phyloP scores from a whole-genome alignment of 2,888 invertebrate genomes.

The Agrotis segetum region DNA sequence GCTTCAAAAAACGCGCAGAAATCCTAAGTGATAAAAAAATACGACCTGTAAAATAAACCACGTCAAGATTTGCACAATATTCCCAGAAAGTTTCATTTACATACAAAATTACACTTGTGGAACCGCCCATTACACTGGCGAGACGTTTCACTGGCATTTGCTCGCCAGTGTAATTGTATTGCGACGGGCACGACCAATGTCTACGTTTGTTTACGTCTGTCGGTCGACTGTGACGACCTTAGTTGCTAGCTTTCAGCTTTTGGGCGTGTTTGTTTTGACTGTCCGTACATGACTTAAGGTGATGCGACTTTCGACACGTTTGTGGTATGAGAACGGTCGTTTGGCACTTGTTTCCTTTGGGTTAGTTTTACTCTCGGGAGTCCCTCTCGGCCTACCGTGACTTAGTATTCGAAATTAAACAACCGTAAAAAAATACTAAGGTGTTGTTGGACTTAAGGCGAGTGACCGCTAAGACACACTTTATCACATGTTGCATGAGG shows the following conservation, averaged over 20 bases:
- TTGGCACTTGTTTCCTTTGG: background rate
- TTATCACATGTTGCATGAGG: too few relatives aligned
- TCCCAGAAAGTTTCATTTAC: slow-evolving; percentile 36
- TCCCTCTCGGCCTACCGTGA: too few relatives aligned
- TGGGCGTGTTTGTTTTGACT: slow-evolving; percentile 39
- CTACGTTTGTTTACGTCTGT: slow-evolving; percentile 32
- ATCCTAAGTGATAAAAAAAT: background rate
- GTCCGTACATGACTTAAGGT: background rate
- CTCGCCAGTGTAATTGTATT: slow-evolving; percentile 44
- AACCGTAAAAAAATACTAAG: too few relatives aligned
- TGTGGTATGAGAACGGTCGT: background rate
- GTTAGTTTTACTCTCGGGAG: background rate
- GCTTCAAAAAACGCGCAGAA: background rate
- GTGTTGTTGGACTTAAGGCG: too few relatives aligned
- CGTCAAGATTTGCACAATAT: slow-evolving; percentile 33
- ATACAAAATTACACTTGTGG: slow-evolving; percentile 38
- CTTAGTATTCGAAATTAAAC: too few relatives aligned
- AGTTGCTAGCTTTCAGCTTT: slow-evolving; percentile 38
- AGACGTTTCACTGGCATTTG: slow-evolving; percentile 38
- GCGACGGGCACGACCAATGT: slow-evolving; percentile 32
- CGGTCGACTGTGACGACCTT: slow-evolving; percentile 43
- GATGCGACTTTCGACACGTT: background rate
- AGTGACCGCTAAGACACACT: too few relatives aligned
- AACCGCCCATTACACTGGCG: slow-evolving; percentile 25
- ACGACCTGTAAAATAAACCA: slow-evolving; percentile 20